Evolutionary conservation across 2,888 invertebrate genomes (phyloP).

Genomic region (Andrena praecox): DNA sequence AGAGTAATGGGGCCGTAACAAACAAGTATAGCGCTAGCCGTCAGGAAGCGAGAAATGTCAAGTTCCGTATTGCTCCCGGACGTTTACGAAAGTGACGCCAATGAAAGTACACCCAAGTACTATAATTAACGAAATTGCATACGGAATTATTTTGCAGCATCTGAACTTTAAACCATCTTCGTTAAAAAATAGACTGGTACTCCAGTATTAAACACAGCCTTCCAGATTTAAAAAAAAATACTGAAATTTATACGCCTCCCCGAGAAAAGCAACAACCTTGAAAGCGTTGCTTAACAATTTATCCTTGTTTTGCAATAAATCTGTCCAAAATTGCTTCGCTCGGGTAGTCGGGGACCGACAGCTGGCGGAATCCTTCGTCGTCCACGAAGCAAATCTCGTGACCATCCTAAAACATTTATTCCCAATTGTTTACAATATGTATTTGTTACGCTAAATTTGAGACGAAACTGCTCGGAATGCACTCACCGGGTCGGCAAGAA

Average conservation of each 20-base stretch:
- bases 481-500: slow-evolving; percentile 95
- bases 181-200: too few species aligned
- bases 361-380: slow-evolving; percentile 95
- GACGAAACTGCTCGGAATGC: slow-evolving; percentile 52
- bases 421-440: slow-evolving; percentile 10
- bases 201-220: neutral
- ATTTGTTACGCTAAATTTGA: neutral
- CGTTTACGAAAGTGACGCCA: too few species aligned
- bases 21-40: too few species aligned
- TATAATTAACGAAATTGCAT: too few species aligned
- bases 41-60: too few species aligned
- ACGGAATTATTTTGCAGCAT: too few species aligned
- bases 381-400: slow-evolving; percentile 99
- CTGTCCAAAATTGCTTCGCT: slow-evolving; percentile 92
- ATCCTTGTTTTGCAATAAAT: slow-evolving; percentile 89
- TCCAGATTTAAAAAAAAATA: slow-evolving; percentile 28
- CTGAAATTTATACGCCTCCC: slow-evolving; percentile 20
- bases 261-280: neutral
- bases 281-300: neutral
- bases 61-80: too few species aligned
- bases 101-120: too few species aligned
- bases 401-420: slow-evolving; percentile 88
- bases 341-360: slow-evolving; percentile 94
- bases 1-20: too few species aligned
- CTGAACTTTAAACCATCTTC: too few species aligned